A percentile compares a stretch with the other conserved stretches of the same genome.
Evolutionary conservation across 1,140 invertebrate genomes (phyloP).

Genomic region (Drosophila biarmipes): DNA sequence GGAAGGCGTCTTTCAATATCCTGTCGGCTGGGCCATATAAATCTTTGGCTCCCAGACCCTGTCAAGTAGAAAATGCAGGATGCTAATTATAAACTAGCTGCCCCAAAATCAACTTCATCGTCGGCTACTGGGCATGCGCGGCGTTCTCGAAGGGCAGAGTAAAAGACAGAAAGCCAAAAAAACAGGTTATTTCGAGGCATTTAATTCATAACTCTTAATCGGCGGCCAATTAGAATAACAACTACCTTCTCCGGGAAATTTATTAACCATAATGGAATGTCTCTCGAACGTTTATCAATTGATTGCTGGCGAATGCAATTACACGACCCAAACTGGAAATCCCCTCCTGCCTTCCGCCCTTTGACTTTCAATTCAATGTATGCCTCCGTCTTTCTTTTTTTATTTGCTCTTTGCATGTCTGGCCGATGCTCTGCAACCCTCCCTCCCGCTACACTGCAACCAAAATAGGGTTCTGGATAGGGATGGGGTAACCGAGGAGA

Average conservation of each 20-base stretch:
- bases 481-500: conserved; percentile 5
- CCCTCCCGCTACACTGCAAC: conserved; percentile 28
- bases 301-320: conserved; percentile 64
- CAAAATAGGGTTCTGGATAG: conserved; percentile 57
- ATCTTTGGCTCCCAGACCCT: conserved; percentile 63
- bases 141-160: conserved; percentile 30
- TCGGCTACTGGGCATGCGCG: conserved; percentile 75
- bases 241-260: conserved; percentile 69
- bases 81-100: conserved; percentile 80
- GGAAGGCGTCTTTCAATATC: conserved; percentile 75
- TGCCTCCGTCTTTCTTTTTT: conserved; percentile 38
- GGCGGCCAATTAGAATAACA: conserved; percentile 77
- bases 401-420: conserved; percentile 67
- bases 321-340: conserved; percentile 38
- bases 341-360: conserved; percentile 18
- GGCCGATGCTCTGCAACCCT: conserved; percentile 28
- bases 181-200: conserved; percentile 36
- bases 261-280: conserved; percentile 74
- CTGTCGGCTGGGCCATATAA: conserved; percentile 70
- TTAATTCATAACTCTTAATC: conserved; percentile 74
- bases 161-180: conserved; percentile 29
- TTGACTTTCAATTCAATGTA: conserved; percentile 44
- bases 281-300: conserved; percentile 60
- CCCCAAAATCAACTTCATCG: conserved; percentile 48
- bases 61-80: conserved; percentile 79